A percentile compares a stretch with the other conserved stretches of the same genome.
These are phyloP conservation scores for Cheilosia soror DNA, from an alignment of 2,888 invertebrate genomes.

Conservation along the genomic window DNA sequence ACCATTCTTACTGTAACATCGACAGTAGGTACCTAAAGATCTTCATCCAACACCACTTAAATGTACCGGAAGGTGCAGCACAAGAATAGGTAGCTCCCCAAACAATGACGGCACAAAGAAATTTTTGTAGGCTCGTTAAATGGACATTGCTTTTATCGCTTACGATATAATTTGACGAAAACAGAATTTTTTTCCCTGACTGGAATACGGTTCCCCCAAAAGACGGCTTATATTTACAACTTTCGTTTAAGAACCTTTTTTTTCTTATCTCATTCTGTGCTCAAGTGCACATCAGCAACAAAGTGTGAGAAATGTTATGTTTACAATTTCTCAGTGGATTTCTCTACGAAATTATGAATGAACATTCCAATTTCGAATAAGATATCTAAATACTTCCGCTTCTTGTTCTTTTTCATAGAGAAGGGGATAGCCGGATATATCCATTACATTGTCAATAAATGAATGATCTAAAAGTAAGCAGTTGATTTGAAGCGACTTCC, in stretches of 20 bases:
- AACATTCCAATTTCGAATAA: neutral
- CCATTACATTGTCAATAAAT: slow-evolving; percentile 29
- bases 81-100: neutral
- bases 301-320: slow-evolving; percentile 17
- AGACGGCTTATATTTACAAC: slow-evolving; percentile 17
- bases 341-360: slow-evolving; percentile 1
- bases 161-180: neutral
- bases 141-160: neutral
- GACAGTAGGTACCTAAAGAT: too few species aligned
- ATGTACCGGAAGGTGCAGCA: neutral
- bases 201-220: neutral
- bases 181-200: neutral
- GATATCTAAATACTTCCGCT: slow-evolving; percentile 32
- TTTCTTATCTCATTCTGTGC: neutral
- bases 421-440: slow-evolving; percentile 12
- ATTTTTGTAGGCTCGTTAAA: slow-evolving; percentile 2
- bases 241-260: slow-evolving; percentile 19
- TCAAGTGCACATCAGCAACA: slow-evolving; percentile 15
- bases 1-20: neutral
- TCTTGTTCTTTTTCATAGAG: slow-evolving; percentile 1
- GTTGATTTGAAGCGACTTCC: neutral
- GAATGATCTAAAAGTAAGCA: slow-evolving; percentile 4
- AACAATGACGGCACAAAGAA: neutral
- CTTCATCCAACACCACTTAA: neutral
- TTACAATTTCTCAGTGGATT: slow-evolving; percentile 14